Conservation (phyloP, 64 coral and sea anemone species). For the Acropora yongei region DNA sequence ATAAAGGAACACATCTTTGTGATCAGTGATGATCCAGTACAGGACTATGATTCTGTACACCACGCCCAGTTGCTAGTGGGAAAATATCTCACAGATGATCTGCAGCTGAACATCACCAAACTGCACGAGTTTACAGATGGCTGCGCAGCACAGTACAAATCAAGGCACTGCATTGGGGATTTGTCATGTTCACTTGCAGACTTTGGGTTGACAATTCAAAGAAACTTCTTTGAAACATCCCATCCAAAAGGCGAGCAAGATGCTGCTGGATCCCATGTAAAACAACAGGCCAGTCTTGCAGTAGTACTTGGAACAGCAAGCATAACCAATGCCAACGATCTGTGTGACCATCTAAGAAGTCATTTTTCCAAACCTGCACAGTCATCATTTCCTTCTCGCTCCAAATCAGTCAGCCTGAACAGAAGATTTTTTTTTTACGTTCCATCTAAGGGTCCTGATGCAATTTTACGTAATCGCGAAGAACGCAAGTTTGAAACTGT, state of each 20-base stretch:
- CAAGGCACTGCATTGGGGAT: conserved; percentile 2
- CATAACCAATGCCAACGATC: conserved; percentile 26
- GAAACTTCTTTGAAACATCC: no score
- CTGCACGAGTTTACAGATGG: conserved; percentile 22
- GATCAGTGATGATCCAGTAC: conserved; percentile 21
- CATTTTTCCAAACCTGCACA: conserved; percentile 32
- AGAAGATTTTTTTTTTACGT: conserved; percentile 21
- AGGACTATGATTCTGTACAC: no score
- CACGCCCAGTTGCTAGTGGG: no score
- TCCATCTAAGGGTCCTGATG: conserved; percentile 10
- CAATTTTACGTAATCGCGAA: conserved; percentile 5
- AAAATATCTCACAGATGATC: no score
- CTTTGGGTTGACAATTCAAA: no score
- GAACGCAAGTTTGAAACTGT: conserved; percentile 47
- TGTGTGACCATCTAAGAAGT: conserved; percentile 11
- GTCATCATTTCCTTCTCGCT: conserved; percentile 17
- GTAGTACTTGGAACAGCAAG: conserved; percentile 13
- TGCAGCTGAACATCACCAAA: no score
- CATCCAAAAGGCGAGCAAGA: no score
- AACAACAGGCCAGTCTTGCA: no score
- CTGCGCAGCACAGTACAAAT: conserved; percentile 47
- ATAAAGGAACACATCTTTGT: background rate
- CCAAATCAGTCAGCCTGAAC: background rate
- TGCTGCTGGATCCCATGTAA: no score
- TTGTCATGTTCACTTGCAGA: no score